phyloP scores from a whole-genome alignment of 1,140 invertebrate species.

The Rhynchophorus ferrugineus region DNA sequence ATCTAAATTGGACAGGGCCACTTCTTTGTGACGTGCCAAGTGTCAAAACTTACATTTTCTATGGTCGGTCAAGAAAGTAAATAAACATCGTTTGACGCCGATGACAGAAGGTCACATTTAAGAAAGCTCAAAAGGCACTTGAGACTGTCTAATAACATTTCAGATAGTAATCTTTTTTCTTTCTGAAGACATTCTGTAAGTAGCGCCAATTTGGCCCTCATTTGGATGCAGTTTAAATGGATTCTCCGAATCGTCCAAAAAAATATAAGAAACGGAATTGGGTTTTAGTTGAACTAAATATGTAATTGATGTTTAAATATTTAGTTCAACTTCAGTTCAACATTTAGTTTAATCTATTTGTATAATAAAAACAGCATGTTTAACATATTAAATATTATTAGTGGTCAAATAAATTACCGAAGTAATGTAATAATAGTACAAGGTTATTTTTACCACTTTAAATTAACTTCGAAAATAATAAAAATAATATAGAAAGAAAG shows the following conservation, averaged over 20 bases:
- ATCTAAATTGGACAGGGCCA: slow-evolving; percentile 10
- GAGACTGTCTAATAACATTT: slow-evolving; percentile 29
- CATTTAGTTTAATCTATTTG: too few relatives aligned
- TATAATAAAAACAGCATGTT: too few relatives aligned
- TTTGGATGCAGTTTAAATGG: slow-evolving; percentile 25
- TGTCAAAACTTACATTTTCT: slow-evolving; percentile 27
- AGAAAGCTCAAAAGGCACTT: slow-evolving; percentile 24
- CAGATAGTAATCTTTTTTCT: slow-evolving; percentile 28
- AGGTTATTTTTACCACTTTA: too few relatives aligned
- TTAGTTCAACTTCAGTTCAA: too few relatives aligned
- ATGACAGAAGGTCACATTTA: slow-evolving; percentile 23
- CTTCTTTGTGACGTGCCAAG: slow-evolving; percentile 16
- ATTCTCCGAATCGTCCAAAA: slow-evolving; percentile 17
- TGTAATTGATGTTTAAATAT: neutral
- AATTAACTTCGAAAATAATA: too few relatives aligned
- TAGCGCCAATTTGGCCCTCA: slow-evolving; percentile 23
- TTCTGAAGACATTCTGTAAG: slow-evolving; percentile 17
- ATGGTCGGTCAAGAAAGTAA: slow-evolving; percentile 25
- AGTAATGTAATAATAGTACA: too few relatives aligned
- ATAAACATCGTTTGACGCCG: slow-evolving; percentile 24
- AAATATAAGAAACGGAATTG: slow-evolving; percentile 11
- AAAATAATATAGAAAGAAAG: too few relatives aligned
- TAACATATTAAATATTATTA: too few relatives aligned
- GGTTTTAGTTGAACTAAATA: slow-evolving; percentile 3
- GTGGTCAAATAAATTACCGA: too few relatives aligned